Conservation (phyloP, 2,113 vertebrate species). For the Xenopus tropicalis region UCB_Xtro_10.0 CM004446.2:74807001-74807500, state of each 20-base stretch:
- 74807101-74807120: too few species aligned
- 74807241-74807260: constrained; percentile 83
- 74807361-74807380: constrained; percentile 87
- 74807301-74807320: constrained; percentile 92
- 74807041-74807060: too few species aligned
- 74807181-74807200: constrained; percentile 72
- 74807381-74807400: constrained; percentile 93
- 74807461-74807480: too few species aligned
- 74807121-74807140: too few species aligned
- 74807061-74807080: too few species aligned
- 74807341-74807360: constrained; percentile 93
- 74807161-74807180: too few species aligned
- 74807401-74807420: constrained; percentile 47
- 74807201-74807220: constrained; percentile 95
- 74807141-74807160: too few species aligned
- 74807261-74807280: constrained; percentile 63
- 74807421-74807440: neutral
- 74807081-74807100: too few species aligned
- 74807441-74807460: too few species aligned
- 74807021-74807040: too few species aligned
- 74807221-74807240: constrained; percentile 91
- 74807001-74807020: too few species aligned
- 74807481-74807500: too few species aligned
- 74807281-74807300: constrained; percentile 89
- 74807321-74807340: constrained; percentile 93